phyloP scores from a whole-genome alignment of 1,140 invertebrate genomes.

The Eurytemora carolleeae region DNA sequence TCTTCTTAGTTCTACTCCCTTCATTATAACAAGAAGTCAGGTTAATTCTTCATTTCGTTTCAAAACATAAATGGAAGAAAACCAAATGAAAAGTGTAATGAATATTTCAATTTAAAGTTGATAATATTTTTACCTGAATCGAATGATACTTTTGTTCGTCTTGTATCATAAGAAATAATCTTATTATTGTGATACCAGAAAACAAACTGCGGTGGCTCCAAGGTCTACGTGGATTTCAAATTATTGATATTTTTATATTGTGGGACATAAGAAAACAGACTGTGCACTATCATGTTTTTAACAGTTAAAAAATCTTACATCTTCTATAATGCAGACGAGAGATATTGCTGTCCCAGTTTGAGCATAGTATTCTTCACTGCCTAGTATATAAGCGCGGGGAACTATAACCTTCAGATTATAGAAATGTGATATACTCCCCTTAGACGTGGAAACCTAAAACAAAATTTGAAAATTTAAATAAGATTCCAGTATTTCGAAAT shows the following conservation, averaged over 20 bases:
- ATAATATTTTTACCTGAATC: too few species aligned
- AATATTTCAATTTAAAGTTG: too few species aligned
- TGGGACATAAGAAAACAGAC: not conserved
- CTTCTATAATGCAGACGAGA: constrained; percentile 75
- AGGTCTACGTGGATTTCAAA: constrained; percentile 37
- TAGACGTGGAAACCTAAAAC: constrained; percentile 61
- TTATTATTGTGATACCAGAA: constrained; percentile 41
- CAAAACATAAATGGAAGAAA: too few species aligned
- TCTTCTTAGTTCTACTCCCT: constrained; percentile 4
- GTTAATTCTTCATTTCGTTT: too few species aligned
- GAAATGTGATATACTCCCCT: constrained; percentile 64
- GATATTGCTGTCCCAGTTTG: constrained; percentile 71
- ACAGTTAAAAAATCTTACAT: constrained; percentile 37
- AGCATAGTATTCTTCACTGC: constrained; percentile 63
- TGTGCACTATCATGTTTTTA: not conserved
- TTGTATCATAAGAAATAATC: constrained; percentile 10
- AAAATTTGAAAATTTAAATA: too few species aligned
- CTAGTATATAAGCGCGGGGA: constrained; percentile 63
- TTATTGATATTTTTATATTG: too few species aligned
- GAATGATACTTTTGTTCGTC: not conserved
- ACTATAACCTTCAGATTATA: constrained; percentile 67
- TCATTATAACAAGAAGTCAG: too few species aligned
- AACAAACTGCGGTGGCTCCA: constrained; percentile 65
- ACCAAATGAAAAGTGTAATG: too few species aligned
- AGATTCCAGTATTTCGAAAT: too few species aligned